phyloP scores from a whole-genome alignment of 2,888 invertebrate genomes.

The Drosophila robusta region DNA sequence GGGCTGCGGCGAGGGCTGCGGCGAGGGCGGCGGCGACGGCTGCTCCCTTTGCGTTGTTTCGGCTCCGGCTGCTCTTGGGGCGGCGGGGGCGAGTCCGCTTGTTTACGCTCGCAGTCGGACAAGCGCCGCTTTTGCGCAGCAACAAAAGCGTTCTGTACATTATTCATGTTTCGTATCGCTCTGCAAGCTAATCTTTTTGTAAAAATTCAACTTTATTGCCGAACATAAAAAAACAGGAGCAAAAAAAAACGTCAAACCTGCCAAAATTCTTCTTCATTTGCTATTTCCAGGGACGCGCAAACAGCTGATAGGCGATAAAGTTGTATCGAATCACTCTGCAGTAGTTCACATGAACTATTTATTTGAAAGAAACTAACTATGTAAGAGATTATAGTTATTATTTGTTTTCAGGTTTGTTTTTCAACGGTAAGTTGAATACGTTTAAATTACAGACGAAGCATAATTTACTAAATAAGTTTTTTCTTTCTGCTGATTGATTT shows the following conservation, averaged over 20 bases:
- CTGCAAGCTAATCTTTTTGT: conserved; percentile 18
- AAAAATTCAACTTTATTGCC: conserved; percentile 36
- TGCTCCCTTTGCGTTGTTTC: conserved; percentile 66
- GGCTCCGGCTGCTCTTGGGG: conserved; percentile 47
- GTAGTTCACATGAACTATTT: no score
- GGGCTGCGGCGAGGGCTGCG: background rate
- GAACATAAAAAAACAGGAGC: conserved; percentile 39
- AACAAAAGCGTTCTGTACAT: conserved; percentile 50
- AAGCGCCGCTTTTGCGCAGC: conserved; percentile 71
- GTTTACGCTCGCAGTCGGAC: conserved; percentile 54
- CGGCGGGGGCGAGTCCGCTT: conserved; percentile 26
- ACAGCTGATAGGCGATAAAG: conserved; percentile 43
- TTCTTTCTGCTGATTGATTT: no score
- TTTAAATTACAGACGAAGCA: no score
- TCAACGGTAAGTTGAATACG: no score
- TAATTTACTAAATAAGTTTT: no score
- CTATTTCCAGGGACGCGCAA: conserved; percentile 41
- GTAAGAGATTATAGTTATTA: no score
- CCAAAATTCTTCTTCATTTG: conserved; percentile 37
- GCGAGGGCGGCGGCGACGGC: conserved; percentile 6
- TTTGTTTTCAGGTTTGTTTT: no score
- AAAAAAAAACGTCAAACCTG: conserved; percentile 54
- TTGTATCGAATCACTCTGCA: no score
- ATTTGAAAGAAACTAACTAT: no score
- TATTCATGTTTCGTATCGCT: conserved; percentile 54